A percentile compares a stretch with the other conserved stretches of the same genome.
Conservation (phyloP, 2,797 vertebrate genomes). For the Enteromius trimaculatus region DNA sequence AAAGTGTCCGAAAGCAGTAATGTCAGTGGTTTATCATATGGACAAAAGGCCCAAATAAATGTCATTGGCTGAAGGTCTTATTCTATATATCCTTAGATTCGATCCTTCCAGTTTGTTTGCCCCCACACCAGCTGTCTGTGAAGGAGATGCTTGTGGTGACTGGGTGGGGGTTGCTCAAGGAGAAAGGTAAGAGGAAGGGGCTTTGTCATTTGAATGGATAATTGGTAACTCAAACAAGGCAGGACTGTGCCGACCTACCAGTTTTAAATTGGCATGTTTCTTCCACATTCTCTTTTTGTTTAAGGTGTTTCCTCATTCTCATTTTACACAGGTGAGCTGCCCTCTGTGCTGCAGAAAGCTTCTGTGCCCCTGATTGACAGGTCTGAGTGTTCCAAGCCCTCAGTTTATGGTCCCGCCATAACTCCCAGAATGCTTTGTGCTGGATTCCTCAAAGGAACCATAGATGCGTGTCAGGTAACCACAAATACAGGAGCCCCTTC, state of each 20-base stretch:
- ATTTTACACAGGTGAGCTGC: slow-evolving; percentile 46
- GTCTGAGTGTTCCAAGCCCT: slow-evolving; percentile 68
- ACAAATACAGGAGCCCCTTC: neutral
- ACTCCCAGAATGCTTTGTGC: slow-evolving; percentile 80
- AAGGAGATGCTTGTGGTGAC: slow-evolving; percentile 71
- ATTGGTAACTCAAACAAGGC: neutral
- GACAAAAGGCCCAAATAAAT: neutral
- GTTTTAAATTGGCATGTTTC: neutral
- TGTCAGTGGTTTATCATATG: neutral
- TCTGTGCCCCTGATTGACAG: slow-evolving; percentile 68
- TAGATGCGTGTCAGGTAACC: slow-evolving; percentile 83
- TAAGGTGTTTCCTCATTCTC: neutral
- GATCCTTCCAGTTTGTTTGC: slow-evolving; percentile 79
- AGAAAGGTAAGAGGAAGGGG: slow-evolving; percentile 59
- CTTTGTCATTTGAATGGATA: neutral
- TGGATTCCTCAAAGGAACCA: slow-evolving; percentile 68
- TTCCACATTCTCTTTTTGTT: neutral
- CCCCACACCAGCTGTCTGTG: slow-evolving; percentile 75
- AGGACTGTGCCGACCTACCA: neutral
- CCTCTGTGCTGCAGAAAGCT: slow-evolving; percentile 73
- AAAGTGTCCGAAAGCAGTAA: neutral
- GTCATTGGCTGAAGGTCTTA: neutral
- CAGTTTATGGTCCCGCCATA: slow-evolving; percentile 73
- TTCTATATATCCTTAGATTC: slow-evolving; percentile 60
- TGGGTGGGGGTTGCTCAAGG: slow-evolving; percentile 78